These are phyloP conservation scores for Numida meleagris DNA, from an alignment of 2,113 vertebrate species.

Conservation along the genomic window DNA sequence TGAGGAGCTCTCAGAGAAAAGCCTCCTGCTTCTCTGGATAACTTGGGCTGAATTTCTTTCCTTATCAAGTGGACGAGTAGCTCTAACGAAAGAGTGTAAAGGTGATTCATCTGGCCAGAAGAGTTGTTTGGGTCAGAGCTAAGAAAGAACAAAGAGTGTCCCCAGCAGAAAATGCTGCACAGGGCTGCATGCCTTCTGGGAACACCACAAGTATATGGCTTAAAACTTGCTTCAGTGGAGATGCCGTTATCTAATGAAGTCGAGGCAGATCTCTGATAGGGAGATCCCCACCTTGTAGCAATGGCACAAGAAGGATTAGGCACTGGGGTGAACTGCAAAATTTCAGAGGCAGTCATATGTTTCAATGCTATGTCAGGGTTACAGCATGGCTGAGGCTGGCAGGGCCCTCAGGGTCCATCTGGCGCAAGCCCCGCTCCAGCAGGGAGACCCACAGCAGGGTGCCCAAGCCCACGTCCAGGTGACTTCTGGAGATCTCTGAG, in stretches of 20 bases:
- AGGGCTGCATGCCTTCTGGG: background rate
- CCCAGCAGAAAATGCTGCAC: background rate
- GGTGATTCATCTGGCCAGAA: background rate
- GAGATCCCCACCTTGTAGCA: background rate
- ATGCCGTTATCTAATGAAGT: background rate
- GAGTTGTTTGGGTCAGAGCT: background rate
- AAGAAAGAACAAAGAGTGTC: background rate
- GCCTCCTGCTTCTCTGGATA: background rate
- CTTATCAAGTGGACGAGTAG: background rate
- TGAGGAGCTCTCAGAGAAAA: background rate
- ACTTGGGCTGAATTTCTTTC: background rate
- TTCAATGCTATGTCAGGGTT: background rate
- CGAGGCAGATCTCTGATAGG: background rate
- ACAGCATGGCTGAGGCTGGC: too few species aligned
- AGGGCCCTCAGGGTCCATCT: too few species aligned
- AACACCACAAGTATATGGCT: background rate
- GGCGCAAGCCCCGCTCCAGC: too few species aligned
- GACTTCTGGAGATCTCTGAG: too few species aligned
- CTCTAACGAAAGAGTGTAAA: background rate
- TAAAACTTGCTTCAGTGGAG: background rate
- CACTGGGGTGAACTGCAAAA: background rate
- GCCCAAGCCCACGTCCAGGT: too few species aligned
- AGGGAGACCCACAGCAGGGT: too few species aligned
- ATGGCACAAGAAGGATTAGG: background rate
- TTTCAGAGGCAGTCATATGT: background rate